Conservation (phyloP, 2,797 vertebrate species). For the Sphenodon punctatus region DNA sequence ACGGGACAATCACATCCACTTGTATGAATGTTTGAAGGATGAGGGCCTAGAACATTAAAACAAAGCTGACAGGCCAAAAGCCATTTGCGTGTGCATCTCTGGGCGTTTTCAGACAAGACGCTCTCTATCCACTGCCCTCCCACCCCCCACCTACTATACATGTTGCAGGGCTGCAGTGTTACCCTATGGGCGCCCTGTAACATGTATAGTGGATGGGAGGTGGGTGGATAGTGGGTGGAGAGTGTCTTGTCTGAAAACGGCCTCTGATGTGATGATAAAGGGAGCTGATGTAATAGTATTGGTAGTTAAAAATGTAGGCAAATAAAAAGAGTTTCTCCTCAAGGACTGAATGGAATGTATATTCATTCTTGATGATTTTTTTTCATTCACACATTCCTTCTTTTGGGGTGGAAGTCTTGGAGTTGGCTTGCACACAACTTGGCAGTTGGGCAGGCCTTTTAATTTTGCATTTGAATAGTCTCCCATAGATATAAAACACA, state of each 20-base stretch:
- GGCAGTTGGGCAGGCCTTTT: background rate
- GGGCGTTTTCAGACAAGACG: too few relatives aligned
- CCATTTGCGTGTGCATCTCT: background rate
- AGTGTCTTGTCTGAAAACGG: too few relatives aligned
- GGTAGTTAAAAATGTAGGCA: background rate
- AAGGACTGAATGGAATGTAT: background rate
- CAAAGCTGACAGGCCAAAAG: too few relatives aligned
- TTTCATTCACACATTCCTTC: background rate
- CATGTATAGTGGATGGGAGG: too few relatives aligned
- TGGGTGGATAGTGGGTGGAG: too few relatives aligned
- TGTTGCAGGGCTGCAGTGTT: too few relatives aligned
- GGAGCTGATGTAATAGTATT: slow-evolving; percentile 30
- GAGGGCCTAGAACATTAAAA: slow-evolving; percentile 18
- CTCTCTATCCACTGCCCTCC: too few relatives aligned
- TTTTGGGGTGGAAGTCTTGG: background rate
- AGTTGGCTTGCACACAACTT: background rate
- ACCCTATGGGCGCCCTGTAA: too few relatives aligned
- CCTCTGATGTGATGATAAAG: background rate
- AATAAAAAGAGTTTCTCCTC: background rate
- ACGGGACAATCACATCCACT: slow-evolving; percentile 16
- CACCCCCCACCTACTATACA: too few relatives aligned
- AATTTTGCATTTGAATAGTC: background rate
- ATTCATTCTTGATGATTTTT: slow-evolving; percentile 12
- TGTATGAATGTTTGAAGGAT: slow-evolving; percentile 29
- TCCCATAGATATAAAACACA: slow-evolving; percentile 10